Evolutionary conservation across 2,888 invertebrate genomes (phyloP).

Genomic region (Oscheius myriophilus): DNA sequence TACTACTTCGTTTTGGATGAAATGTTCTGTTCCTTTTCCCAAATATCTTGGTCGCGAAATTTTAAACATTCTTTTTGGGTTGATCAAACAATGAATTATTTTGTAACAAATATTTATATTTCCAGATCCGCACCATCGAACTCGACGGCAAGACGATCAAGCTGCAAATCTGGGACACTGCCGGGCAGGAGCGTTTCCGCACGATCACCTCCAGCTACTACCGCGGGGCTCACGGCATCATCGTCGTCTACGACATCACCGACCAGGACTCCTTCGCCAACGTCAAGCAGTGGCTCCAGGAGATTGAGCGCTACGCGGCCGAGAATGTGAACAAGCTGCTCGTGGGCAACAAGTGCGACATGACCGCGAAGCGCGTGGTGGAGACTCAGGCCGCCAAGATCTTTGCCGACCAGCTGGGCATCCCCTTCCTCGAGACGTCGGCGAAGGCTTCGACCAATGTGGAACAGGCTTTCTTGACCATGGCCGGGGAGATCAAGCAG

Average conservation of each 20-base stretch:
- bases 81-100: no score
- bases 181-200: slow-evolving; percentile 26
- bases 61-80: no score
- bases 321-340: slow-evolving; percentile 99
- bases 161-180: slow-evolving; percentile 88
- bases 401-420: slow-evolving; percentile 95
- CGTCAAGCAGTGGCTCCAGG: slow-evolving; percentile 99
- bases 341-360: slow-evolving; percentile 98
- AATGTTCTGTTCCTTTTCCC: no score
- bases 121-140: slow-evolving; percentile 99
- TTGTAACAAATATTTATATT: slow-evolving; percentile 70
- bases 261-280: slow-evolving; percentile 98
- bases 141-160: slow-evolving; percentile 99
- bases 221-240: slow-evolving; percentile 96
- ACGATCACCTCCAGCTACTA: slow-evolving; percentile 26
- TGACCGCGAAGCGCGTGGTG: slow-evolving; percentile 96
- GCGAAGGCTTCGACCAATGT: slow-evolving; percentile 99
- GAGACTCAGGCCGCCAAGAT: slow-evolving; percentile 97
- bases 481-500: slow-evolving; percentile 98
- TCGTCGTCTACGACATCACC: slow-evolving; percentile 99
- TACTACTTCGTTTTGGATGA: no score
- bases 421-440: slow-evolving; percentile 98
- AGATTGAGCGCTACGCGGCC: slow-evolving; percentile 99
- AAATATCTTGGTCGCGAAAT: no score
- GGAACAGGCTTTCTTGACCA: slow-evolving; percentile 95